These are phyloP conservation scores for Parnassius mnemosyne DNA, from an alignment of 2,888 invertebrate species.

Conservation along the genomic window DNA sequence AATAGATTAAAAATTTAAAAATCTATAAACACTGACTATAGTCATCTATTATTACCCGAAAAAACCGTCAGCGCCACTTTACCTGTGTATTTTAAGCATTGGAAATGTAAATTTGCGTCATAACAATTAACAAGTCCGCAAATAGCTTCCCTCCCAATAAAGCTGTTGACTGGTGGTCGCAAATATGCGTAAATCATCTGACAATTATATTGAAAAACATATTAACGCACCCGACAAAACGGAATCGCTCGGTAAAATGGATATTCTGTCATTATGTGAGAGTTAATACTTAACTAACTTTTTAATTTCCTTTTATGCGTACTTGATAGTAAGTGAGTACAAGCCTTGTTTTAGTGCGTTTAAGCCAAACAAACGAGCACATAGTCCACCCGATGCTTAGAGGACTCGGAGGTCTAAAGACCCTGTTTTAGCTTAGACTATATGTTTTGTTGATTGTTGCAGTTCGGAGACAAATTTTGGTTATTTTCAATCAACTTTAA, in stretches of 20 bases:
- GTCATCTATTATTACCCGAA: not conserved
- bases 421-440: too few species aligned
- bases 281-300: not conserved
- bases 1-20: too few species aligned
- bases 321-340: too few species aligned
- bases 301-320: not conserved
- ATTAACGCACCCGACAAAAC: constrained; percentile 11
- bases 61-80: not conserved
- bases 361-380: too few species aligned
- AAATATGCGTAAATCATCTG: constrained; percentile 24
- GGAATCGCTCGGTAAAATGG: constrained; percentile 7
- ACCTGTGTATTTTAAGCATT: constrained; percentile 1
- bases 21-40: too few species aligned
- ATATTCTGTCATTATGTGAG: not conserved
- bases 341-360: too few species aligned
- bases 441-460: too few species aligned
- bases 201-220: constrained; percentile 22
- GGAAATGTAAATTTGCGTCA: constrained; percentile 20
- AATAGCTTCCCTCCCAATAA: constrained; percentile 22
- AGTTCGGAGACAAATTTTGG: too few species aligned
- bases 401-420: too few species aligned
- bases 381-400: too few species aligned
- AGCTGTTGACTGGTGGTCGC: constrained; percentile 18
- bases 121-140: constrained; percentile 24
- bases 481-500: too few species aligned